Base-by-base conservation (phyloP, 2,113 vertebrate species). In the Laticauda laticaudata region DNA sequence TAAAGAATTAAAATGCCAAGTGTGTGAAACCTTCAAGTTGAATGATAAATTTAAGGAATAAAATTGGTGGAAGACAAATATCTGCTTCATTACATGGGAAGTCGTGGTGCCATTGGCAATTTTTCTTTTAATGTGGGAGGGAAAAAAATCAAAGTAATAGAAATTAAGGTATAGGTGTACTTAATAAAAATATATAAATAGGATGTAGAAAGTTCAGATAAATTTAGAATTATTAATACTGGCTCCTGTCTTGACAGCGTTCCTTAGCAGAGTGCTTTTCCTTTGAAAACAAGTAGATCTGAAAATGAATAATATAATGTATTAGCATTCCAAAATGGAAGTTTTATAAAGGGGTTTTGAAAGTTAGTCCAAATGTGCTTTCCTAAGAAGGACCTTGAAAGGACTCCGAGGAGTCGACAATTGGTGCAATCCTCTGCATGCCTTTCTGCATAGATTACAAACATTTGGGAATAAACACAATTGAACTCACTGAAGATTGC, bases 1-100 rank as follows among this genome's bases (percentile, higher is more conserved):
- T 54, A 95, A 39, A 57, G 95, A 95, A 97, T 97, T 96, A 96
- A 95, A 96, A 96, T 96, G 94, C 96, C 94, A 96, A 96, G 96
- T 94, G 94, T 94, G 94, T 95, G 92, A 93, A 94, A 93, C 95
- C 94, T 97, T 97, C 97, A 96, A 97, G 94, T 96, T 95, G 95
- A 97, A 96, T 95, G 94, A 96, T 95, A 88, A 95, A 94, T 96
- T 95, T 2, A 61, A 96, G 94, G 94, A 97, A 97, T 96, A 95
- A 96, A 97, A 93, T 94, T 94, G 96, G 93, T 92, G 91, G 90
- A 96, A 95, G 94, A 95, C 92, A 97, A 97, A 97, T 94, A 94
- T 95, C 93, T 96, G 93, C 96, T 96, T 95, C 94, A 95, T 97
- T 95, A 94, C 91, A 54, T 0, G 54, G 75, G 88, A 88, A 92